Evolutionary conservation across 2,888 invertebrate genomes (phyloP).

Genomic region (Harpagoxenus sublaevis): DNA sequence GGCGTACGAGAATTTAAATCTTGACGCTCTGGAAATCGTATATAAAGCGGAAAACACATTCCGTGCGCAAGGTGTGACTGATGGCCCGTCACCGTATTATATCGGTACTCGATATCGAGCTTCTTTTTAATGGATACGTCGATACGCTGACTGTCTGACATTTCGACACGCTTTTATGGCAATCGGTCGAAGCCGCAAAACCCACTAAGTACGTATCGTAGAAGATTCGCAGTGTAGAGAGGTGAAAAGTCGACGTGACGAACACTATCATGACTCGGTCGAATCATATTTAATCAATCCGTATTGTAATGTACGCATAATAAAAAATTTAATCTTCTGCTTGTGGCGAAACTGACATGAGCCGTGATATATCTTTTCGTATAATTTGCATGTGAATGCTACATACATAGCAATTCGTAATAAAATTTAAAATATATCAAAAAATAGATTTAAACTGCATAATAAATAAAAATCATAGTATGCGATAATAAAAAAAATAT

Average conservation of each 20-base stretch:
- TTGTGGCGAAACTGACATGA: not conserved
- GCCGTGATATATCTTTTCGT: not conserved
- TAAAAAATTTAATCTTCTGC: not conserved
- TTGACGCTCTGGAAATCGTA: slow-evolving; percentile 19
- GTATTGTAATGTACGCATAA: not conserved
- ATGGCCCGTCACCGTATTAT: slow-evolving; percentile 57
- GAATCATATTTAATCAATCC: not conserved
- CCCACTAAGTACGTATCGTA: slow-evolving; percentile 20
- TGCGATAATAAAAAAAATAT: not conserved
- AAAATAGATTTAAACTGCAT: not conserved
- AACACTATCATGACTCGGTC: not conserved
- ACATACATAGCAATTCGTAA: not conserved
- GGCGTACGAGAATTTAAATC: slow-evolving; percentile 17
- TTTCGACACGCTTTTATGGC: slow-evolving; percentile 67
- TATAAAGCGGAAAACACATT: slow-evolving; percentile 46
- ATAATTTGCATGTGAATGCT: not conserved
- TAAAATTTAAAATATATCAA: not conserved
- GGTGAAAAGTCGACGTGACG: not conserved
- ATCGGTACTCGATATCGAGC: slow-evolving; percentile 67
- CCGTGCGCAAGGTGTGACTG: slow-evolving; percentile 43
- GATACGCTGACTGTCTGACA: slow-evolving; percentile 55
- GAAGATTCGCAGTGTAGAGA: not conserved
- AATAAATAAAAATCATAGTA: not conserved
- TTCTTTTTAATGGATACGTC: slow-evolving; percentile 69
- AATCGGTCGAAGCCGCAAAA: slow-evolving; percentile 71